A percentile compares a stretch with the other conserved stretches of the same genome.
These are phyloP conservation scores for Drymodes brunneopygia DNA, from an alignment of 2,113 vertebrate species.

Conservation along the genomic window DNA sequence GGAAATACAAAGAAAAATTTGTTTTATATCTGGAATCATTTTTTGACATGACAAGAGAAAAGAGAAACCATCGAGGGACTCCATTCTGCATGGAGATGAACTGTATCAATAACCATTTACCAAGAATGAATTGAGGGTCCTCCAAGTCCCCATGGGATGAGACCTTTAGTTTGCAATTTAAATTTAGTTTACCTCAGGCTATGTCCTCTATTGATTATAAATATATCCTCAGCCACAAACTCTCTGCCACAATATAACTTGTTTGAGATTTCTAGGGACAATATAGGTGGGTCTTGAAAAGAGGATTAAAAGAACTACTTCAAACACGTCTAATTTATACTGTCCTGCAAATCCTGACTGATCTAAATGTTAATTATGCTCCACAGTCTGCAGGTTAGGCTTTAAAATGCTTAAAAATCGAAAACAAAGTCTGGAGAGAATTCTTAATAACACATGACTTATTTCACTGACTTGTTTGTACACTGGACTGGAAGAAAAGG, in stretches of 20 bases:
- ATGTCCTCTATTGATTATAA: conserved; percentile 17
- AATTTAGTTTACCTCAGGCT: conserved; percentile 25
- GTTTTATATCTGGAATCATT: not conserved
- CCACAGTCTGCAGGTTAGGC: conserved; percentile 7
- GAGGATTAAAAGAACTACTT: conserved; percentile 18
- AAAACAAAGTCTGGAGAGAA: conserved; percentile 18
- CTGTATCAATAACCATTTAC: not conserved
- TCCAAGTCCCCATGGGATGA: not conserved
- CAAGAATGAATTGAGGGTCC: not conserved
- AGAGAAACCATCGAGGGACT: not conserved
- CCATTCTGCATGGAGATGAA: not conserved
- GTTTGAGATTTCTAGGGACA: not conserved
- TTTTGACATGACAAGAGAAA: not conserved
- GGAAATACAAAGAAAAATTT: not conserved
- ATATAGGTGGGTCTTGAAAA: not conserved
- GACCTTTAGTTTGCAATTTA: conserved; percentile 1
- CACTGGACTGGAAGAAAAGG: conserved; percentile 14
- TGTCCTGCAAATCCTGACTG: not conserved
- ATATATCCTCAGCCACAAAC: not conserved
- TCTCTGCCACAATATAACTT: not conserved
- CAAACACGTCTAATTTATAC: not conserved
- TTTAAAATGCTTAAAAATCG: conserved; percentile 39
- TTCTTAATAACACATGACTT: conserved; percentile 45
- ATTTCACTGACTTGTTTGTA: conserved; percentile 10
- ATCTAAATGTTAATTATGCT: not conserved